Evolutionary conservation across 2,797 vertebrate species (phyloP), one percentile per base, ranked within the genome.

Genomic region (Nothura maculosa): DNA sequence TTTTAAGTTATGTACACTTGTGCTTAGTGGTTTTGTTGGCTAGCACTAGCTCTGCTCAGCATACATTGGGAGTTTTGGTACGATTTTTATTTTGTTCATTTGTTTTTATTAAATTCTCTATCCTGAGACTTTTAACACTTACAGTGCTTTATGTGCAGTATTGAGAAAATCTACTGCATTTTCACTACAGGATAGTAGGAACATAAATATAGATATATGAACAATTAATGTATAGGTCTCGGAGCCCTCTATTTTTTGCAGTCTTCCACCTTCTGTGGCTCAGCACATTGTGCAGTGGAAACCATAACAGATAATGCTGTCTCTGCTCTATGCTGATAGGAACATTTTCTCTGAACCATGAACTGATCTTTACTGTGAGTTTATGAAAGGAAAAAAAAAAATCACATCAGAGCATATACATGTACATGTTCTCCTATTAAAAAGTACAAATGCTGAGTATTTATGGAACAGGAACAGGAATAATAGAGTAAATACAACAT

Each of bases 401-500:
- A 52, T 0, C 11, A 73, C 9, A 47, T 20, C 24, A 45, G 7
- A 79, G 19, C 8, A n/a, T 4, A 14, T 18, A 36, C 5, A 58
- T 43, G 2, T 10, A 32, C n/a, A 1, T 19, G 25, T 85, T 92
- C 28, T 80, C 4, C 45, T 73, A 43, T 15, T 36, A 78, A 81
- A 40, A 81, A 87, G 45, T 88, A 79, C 2, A 73, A 86, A 47
- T 43, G 12, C 8, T 78, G 14, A 75, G 5, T 57, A 85, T 85
- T 81, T 91, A 96, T 70, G 70, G 18, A 87, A 78, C 10, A 25
- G 70, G 18, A 87, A 78, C 10, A 25, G 3, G 10, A 4, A 50
- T 36, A 73, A 95, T 96, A 96, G 47, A 85, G 61, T 86, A 96
- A 96, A 90, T 40, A 93, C 96, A 95, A 88, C 16, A 79, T 94